phyloP scores from a whole-genome alignment of 2,113 vertebrate genomes.

The Vimba vimba region DNA sequence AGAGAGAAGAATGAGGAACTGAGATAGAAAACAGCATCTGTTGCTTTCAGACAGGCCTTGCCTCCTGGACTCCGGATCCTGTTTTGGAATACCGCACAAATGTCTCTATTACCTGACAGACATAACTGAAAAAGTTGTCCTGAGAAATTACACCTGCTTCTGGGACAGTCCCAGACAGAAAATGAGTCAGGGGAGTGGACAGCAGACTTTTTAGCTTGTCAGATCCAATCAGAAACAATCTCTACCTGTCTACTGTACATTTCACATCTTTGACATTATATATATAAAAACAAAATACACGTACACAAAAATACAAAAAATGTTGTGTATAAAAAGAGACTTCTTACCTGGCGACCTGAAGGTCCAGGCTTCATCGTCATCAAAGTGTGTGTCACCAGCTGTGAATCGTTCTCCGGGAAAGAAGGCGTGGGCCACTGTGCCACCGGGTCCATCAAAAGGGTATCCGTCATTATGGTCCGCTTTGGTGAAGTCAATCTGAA shows the following conservation, averaged over 20 bases:
- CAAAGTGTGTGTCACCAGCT: constrained; percentile 93
- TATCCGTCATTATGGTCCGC: constrained; percentile 90
- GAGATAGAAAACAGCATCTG: constrained; percentile 11
- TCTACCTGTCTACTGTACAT: background rate
- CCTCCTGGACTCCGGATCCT: background rate
- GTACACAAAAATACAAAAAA: too few species aligned
- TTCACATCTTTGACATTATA: too few species aligned
- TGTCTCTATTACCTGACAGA: constrained; percentile 9
- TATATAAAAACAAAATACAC: too few species aligned
- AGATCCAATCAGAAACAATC: background rate
- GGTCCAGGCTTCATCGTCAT: constrained; percentile 94
- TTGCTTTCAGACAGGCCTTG: background rate
- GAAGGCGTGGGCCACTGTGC: constrained; percentile 93
- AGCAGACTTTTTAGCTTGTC: background rate
- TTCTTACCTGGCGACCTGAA: constrained; percentile 89
- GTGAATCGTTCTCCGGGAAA: constrained; percentile 89
- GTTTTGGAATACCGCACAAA: constrained; percentile 7
- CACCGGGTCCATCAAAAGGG: constrained; percentile 94
- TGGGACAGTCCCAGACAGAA: background rate
- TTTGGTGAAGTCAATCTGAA: constrained; percentile 96
- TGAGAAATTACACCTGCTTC: background rate
- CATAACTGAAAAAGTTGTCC: background rate
- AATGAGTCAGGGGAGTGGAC: background rate
- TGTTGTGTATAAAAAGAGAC: too few species aligned
- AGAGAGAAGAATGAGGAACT: constrained; percentile 1